Base-by-base conservation (phyloP, 2,888 invertebrate genomes). In the Thecocarcelia acutangulata region DNA sequence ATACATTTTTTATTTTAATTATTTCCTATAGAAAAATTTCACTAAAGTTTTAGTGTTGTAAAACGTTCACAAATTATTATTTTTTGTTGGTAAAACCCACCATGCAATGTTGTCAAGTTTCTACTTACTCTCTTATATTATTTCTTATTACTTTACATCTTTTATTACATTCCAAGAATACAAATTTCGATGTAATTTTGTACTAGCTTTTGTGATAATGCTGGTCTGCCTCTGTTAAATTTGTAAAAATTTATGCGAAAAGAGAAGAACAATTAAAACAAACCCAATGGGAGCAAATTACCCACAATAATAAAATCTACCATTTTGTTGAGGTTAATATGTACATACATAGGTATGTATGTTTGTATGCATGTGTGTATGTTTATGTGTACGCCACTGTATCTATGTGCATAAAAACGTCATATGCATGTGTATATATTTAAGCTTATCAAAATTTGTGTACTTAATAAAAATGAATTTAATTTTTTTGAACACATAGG, bases 81-180 rank as follows among this genome's bases (percentile, higher is more conserved):
- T 59, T 19, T 50, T 61, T 19, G 46, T 48, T 50, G 50, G 15
- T 44, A 59, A 68, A 74, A 74, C 15, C 56, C 64, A 78, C 50
- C 63, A 69, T 63, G 82, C 78, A 82, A 66, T 82, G 78, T 78
- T 82, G 82, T 75, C 78, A 78, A 78, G 48, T 82, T 78, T 82
- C 78, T 44, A 50, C 58, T 66, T 28, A 44, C 56, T 33, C 40
- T 66, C 54, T 63, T 42, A 64, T 5, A 12, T 59, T 15, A 42
- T 56, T 63, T 33, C 37, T 33, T 33, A 33, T 33, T 61, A 50
- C 17, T 72, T 42, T 70, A 50, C 42, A 8, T 54, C n/a, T 73
- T 52, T 52, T 44, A 42, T 40, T 24, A 40, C 0, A 2, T 28
- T 12, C 5, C 28, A 42, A 52, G 12, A 52, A 8, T 40, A 46